Evolutionary conservation across 2,113 vertebrate species (phyloP).

Genomic region (Dissostichus mawsoni): DNA sequence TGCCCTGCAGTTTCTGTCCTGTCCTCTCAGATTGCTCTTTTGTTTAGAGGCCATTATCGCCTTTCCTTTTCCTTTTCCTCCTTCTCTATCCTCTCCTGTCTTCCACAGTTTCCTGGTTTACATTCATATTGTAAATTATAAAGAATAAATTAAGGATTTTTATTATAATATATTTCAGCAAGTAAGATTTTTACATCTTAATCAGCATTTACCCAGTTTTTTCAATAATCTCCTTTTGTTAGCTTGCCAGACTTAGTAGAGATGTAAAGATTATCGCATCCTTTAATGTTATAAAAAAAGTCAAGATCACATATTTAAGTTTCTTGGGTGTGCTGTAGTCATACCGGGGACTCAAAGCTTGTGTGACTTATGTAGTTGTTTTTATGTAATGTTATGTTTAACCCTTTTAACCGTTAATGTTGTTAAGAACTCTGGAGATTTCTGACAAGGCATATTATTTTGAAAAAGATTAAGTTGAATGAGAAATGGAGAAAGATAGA

Average conservation of each 20-base stretch:
- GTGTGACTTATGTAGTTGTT: not conserved
- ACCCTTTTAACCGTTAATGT: too few relatives aligned
- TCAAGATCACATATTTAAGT: conserved; percentile 5
- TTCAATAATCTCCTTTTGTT: too few relatives aligned
- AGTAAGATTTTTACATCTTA: too few relatives aligned
- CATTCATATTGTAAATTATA: not conserved
- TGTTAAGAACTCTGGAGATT: not conserved
- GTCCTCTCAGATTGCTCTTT: conserved; percentile 57
- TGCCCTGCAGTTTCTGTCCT: conserved; percentile 52
- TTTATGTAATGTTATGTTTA: not conserved
- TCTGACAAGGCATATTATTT: too few relatives aligned
- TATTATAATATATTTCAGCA: not conserved
- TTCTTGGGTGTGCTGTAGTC: not conserved
- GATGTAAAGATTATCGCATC: too few relatives aligned
- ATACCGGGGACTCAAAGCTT: not conserved
- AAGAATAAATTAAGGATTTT: not conserved
- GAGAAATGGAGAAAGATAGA: not conserved
- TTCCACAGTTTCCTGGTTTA: conserved; percentile 2
- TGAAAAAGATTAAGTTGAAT: not conserved
- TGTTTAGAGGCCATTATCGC: conserved; percentile 23
- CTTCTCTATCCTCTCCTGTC: not conserved
- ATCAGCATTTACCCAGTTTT: too few relatives aligned
- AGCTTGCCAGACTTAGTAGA: too few relatives aligned
- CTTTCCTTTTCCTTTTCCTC: conserved; percentile 3
- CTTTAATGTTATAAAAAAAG: too few relatives aligned